These are phyloP conservation scores for Chironex yamaguchii DNA, from an alignment of 30 jellyfish, hydroid and myxozoan species.

Conservation along the genomic window DNA sequence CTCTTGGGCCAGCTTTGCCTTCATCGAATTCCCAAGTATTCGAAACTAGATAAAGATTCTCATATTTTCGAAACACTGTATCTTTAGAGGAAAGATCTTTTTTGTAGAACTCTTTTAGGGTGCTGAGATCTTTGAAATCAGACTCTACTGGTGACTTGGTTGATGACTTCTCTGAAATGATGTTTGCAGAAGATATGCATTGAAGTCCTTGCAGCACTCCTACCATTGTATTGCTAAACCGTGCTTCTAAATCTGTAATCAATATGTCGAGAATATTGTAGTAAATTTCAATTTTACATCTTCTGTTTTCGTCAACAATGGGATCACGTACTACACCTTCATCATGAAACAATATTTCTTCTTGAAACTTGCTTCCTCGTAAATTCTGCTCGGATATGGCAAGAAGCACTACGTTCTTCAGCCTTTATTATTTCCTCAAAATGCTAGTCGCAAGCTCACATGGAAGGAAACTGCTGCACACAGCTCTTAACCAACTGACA, in stretches of 20 bases:
- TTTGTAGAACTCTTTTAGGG: conserved; percentile 9
- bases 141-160: conserved; percentile 17
- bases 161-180: conserved; percentile 24
- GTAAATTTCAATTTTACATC: conserved; percentile 35
- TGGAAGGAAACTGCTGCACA: conserved; percentile 8
- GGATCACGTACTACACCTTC: conserved; percentile 33
- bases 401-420: conserved; percentile 6
- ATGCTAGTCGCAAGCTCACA: conserved; percentile 17
- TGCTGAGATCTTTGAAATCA: conserved; percentile 11
- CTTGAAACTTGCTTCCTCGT: conserved; percentile 7
- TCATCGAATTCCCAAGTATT: too few relatives aligned
- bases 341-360: conserved; percentile 5
- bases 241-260: conserved; percentile 34
- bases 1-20: too few relatives aligned
- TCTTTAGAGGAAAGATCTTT: neutral
- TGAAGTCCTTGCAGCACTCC: conserved; percentile 29
- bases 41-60: too few relatives aligned
- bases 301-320: conserved; percentile 32
- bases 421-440: conserved; percentile 18
- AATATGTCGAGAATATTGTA: conserved; percentile 20
- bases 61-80: too few relatives aligned
- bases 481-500: conserved; percentile 32
- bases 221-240: conserved; percentile 38
- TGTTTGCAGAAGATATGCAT: conserved; percentile 36
- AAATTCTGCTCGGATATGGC: conserved; percentile 5